A percentile compares a stretch with the other conserved stretches of the same genome.
Evolutionary conservation across 1,140 invertebrate genomes (phyloP).

Genomic region (Eupristina koningsbergeri): DNA sequence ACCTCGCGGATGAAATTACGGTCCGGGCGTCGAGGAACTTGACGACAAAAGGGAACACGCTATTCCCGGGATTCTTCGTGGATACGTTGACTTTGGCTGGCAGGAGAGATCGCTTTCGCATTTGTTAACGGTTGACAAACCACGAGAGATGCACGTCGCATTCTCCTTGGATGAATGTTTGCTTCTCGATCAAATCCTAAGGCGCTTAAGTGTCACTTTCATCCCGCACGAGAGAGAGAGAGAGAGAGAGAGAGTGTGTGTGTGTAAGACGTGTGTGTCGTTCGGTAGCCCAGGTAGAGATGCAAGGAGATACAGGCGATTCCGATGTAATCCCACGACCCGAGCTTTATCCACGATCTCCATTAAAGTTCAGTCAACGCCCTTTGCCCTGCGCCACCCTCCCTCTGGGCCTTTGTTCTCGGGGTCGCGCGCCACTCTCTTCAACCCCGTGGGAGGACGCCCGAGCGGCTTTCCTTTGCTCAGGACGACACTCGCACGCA

Average conservation of each 20-base stretch:
- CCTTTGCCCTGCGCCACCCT: constrained; percentile 61
- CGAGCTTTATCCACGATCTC: constrained; percentile 70
- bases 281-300: constrained; percentile 1
- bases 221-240: neutral
- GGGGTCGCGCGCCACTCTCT: neutral
- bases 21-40: neutral
- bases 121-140: too few relatives aligned
- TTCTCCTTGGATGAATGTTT: neutral
- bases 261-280: too few relatives aligned
- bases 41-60: neutral
- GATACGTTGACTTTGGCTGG: neutral
- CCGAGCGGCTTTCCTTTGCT: neutral
- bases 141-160: too few relatives aligned
- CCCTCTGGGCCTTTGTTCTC: constrained; percentile 25
- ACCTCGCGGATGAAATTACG: constrained; percentile 20
- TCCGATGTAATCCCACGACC: constrained; percentile 70
- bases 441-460: neutral
- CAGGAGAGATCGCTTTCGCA: neutral
- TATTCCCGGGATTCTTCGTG: neutral
- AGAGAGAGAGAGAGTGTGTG: neutral
- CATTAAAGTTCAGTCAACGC: constrained; percentile 74
- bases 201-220: too few relatives aligned
- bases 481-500: constrained; percentile 1
- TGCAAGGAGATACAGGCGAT: constrained; percentile 65
- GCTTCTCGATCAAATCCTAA: too few relatives aligned